A percentile compares a stretch with the other conserved stretches of the same genome.
phyloP scores from a whole-genome alignment of 64 coral and sea anemone genomes.

The Porites australiensis region DNA sequence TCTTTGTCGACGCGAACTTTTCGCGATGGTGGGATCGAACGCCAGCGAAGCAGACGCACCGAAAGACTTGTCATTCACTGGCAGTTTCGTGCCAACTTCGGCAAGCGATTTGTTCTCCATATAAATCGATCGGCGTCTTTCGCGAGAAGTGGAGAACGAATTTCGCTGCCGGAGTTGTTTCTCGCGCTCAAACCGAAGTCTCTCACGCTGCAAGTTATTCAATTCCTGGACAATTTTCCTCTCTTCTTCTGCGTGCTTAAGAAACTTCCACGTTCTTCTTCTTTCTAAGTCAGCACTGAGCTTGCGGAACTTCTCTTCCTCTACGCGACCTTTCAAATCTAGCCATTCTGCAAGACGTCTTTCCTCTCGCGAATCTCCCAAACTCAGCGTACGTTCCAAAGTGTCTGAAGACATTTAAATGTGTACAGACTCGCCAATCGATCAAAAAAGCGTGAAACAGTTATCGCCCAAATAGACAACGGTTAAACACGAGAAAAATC shows the following conservation, averaged over 20 bases:
- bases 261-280: constrained; percentile 64
- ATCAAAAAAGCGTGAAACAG: not conserved
- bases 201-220: constrained; percentile 65
- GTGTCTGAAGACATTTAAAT: constrained; percentile 38
- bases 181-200: constrained; percentile 78
- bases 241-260: constrained; percentile 58
- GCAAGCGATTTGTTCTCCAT: not conserved
- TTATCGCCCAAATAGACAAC: not conserved
- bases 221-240: constrained; percentile 69
- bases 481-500: not conserved
- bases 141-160: constrained; percentile 6
- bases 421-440: not conserved
- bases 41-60: constrained; percentile 77
- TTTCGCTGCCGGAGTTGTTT: constrained; percentile 76
- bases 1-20: not conserved
- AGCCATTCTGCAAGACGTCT: constrained; percentile 58
- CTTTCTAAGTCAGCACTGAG: constrained; percentile 73
- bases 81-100: constrained; percentile 15
- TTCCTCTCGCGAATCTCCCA: constrained; percentile 13
- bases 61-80: constrained; percentile 55
- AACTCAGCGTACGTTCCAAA: constrained; percentile 4
- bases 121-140: constrained; percentile 9
- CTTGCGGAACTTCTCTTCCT: constrained; percentile 68
- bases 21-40: constrained; percentile 77
- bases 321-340: constrained; percentile 55